These are phyloP conservation scores for Blastobasis adustella DNA, from an alignment of 2,888 invertebrate genomes.

Conservation along the genomic window DNA sequence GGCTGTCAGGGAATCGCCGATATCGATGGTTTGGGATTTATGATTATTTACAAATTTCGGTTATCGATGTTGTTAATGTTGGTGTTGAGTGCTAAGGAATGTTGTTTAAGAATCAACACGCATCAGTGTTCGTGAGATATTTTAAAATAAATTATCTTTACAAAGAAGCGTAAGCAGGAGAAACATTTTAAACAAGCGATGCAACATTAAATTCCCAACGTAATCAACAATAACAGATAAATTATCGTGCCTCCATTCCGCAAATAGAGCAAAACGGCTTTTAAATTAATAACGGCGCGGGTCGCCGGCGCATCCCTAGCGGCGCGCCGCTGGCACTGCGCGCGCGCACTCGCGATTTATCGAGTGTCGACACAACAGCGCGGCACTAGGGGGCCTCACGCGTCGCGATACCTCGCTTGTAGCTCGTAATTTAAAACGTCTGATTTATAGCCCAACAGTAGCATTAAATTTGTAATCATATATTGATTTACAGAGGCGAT, in stretches of 20 bases:
- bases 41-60: too few species aligned
- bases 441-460: constrained; percentile 73
- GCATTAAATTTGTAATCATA: constrained; percentile 76
- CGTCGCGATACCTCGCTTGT: constrained; percentile 63
- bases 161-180: too few species aligned
- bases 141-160: too few species aligned
- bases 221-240: neutral
- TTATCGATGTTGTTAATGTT: too few species aligned
- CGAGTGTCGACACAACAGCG: constrained; percentile 65
- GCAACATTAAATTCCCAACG: neutral
- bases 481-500: constrained; percentile 72
- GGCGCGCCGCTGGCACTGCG: neutral
- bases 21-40: too few species aligned
- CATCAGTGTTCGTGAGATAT: too few species aligned
- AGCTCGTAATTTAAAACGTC: constrained; percentile 71
- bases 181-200: too few species aligned
- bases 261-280: neutral
- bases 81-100: too few species aligned
- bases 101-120: too few species aligned
- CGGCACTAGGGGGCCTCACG: constrained; percentile 73
- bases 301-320: constrained; percentile 13
- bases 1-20: too few species aligned
- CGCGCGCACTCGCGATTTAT: constrained; percentile 38
- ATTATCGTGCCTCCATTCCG: too few species aligned
- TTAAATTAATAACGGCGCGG: constrained; percentile 3